Base-by-base conservation (phyloP, 2,797 vertebrate genomes). In the Mus minutoides region DNA sequence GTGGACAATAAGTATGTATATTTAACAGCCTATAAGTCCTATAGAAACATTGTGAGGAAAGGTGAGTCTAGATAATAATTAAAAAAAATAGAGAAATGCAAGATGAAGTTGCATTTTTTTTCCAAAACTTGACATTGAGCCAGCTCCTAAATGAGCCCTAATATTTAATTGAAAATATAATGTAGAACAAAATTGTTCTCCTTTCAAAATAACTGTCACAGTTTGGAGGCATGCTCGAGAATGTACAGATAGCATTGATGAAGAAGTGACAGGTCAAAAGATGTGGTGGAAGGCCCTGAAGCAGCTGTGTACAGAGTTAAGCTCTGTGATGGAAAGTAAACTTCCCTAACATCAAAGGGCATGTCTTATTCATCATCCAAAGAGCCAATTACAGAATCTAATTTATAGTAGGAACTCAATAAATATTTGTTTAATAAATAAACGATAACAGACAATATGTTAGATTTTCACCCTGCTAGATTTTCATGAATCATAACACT, bases 341-440 rank as follows among this genome's bases (percentile, higher is more conserved):
- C 84, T 64, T 92, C n/a, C 49, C 67, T 46, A 40, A 3, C 77
- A 40, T 90, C 73, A 90, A 82, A 75, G 22, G 69, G 56, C 60
- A 71, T 46, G 71, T 88, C 97, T 90, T 79, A 73, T 85, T 85
- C 85, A 95, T 79, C 94, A 93, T 58, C 67, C 31, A 40, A 77
- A 94, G 75, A 96, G 82, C 54, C 37, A 64, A 58, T 83, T 93
- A 82, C 62, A 88, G 84, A 97, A 97, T 82, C 93, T 90, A 92
- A 97, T 90, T 97, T 97, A 90, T n/a, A 82, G 90, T n/a, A 54
- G 40, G 76, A 49, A 71, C 84, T 96, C 84, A 79, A 85, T 86
- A 97, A 95, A 96, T 92, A 94, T 96, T 96, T 95, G 75, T 95
- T 88, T 92, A 94, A 96, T 93, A 95, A 96, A 94, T 95, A 95